phyloP scores from a whole-genome alignment of 2,888 invertebrate genomes.

The Lasius platythorax region DNA sequence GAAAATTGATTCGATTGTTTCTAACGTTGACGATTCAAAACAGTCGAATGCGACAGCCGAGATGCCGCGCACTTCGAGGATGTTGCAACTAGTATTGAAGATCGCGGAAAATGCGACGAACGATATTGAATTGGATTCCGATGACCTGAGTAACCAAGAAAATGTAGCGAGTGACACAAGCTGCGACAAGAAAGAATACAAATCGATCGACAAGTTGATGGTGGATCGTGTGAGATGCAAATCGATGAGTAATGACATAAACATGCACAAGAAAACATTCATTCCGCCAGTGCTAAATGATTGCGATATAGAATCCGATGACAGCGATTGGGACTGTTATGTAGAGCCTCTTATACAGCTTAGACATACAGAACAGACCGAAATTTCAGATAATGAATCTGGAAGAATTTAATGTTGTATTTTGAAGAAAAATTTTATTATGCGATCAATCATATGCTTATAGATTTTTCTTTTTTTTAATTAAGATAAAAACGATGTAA shows the following conservation, averaged over 20 bases:
- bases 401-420: not conserved
- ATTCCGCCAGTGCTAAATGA: conserved; percentile 67
- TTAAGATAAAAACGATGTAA: not conserved
- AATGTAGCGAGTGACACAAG: not conserved
- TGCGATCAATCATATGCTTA: not conserved
- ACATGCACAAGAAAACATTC: not conserved
- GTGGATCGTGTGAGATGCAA: not conserved
- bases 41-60: not conserved
- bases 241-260: not conserved
- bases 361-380: not conserved
- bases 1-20: not conserved
- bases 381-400: not conserved
- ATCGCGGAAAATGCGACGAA: not conserved
- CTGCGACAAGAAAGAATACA: not conserved
- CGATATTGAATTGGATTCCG: conserved; percentile 59
- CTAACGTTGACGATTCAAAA: not conserved
- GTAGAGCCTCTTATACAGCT: not conserved
- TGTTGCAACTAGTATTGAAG: conserved; percentile 30
- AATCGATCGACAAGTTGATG: not conserved
- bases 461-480: not conserved
- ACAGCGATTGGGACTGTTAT: not conserved
- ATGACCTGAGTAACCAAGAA: conserved; percentile 56
- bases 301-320: conserved; percentile 53
- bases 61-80: not conserved
- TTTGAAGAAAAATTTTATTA: not conserved